Evolutionary conservation across 2,888 invertebrate genomes (phyloP), one percentile per base, ranked within the genome.

Genomic region (Ligdia adustata): DNA sequence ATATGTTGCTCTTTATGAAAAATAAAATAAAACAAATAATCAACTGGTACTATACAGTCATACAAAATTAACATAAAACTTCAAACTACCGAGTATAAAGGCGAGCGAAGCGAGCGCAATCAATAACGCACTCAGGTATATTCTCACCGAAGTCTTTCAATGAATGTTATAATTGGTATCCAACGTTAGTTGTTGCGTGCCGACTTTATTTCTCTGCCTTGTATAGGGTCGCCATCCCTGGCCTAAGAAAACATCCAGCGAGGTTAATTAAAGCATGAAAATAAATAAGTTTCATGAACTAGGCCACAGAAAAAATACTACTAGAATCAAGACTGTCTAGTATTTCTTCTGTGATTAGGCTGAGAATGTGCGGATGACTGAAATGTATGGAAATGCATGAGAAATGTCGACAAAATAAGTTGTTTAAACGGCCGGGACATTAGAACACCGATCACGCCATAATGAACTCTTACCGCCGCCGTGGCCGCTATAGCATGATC

Each of bases 21-120:
- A 24, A 22, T 32, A 16, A 32, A 26, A 11, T 15, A 11, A 15
- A 26, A 37, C 15, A 16, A 37, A 14, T 14, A 35, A 18, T 9
- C n/a, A 16, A 7, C 4, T n/a, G 5, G 11, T 18, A 39, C 7
- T 12, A 42, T 14, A 22, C n/a, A 20, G 16, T 40, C 18, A 39
- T 24, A 33, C n/a, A 26, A 14, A 24, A 32, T n/a, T n/a, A n/a
- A 26, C 14, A 34, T 5, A 20, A 18, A 12, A 39, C 7, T n/a
- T n/a, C 22, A 39, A n/a, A 28, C 26, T 37, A 16, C 33, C 20
- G 13, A 38, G n/a, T 35, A 41, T 11, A 12, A 34, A 47, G 33
- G 31, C 29, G 80, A 28, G 42, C 31, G 20, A 40, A 34, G 46
- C 39, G 34, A 31, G 33, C 33, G 35, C 43, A 37, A 33, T 29